Evolutionary conservation across 2,888 invertebrate species (phyloP).

Genomic region (Macrosoma leucophasiata): DNA sequence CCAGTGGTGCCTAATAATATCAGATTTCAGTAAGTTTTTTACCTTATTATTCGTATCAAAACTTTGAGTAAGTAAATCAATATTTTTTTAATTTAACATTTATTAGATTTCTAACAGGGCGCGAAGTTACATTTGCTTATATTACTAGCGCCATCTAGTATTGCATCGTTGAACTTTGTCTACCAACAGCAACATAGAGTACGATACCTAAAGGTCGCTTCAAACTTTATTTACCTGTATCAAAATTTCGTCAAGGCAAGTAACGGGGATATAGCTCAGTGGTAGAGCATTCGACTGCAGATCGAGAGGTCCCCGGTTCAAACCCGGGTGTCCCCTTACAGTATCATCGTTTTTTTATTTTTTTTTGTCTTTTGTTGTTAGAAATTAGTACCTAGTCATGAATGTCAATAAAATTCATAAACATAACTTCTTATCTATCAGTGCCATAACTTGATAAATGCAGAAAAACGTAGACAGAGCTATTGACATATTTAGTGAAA

Average conservation of each 20-base stretch:
- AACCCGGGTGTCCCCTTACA: constrained; percentile 70
- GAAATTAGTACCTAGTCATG: too few relatives aligned
- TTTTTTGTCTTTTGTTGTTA: constrained; percentile 22
- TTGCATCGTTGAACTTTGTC: constrained; percentile 12
- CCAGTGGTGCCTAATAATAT: constrained; percentile 62
- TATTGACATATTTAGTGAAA: too few relatives aligned
- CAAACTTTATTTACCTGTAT: constrained; percentile 33
- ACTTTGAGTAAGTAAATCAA: too few relatives aligned
- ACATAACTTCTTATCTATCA: too few relatives aligned
- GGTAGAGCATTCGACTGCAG: constrained; percentile 75
- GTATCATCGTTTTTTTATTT: constrained; percentile 14
- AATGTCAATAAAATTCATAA: too few relatives aligned
- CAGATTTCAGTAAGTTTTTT: constrained; percentile 53
- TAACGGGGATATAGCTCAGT: constrained; percentile 72
- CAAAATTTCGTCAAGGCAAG: too few relatives aligned
- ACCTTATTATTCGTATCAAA: too few relatives aligned
- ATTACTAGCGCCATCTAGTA: constrained; percentile 46
- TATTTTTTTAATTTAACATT: too few relatives aligned
- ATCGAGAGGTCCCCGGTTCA: constrained; percentile 74
- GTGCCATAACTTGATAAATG: too few relatives aligned
- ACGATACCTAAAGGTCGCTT: constrained; percentile 8
- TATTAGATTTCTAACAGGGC: background rate
- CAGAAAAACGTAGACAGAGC: too few relatives aligned
- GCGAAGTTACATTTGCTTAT: background rate
- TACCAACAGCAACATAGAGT: background rate